Evolutionary conservation across 2,888 invertebrate species (phyloP), one percentile per base, ranked within the genome.

Genomic region (Scrobipalpa costella): DNA sequence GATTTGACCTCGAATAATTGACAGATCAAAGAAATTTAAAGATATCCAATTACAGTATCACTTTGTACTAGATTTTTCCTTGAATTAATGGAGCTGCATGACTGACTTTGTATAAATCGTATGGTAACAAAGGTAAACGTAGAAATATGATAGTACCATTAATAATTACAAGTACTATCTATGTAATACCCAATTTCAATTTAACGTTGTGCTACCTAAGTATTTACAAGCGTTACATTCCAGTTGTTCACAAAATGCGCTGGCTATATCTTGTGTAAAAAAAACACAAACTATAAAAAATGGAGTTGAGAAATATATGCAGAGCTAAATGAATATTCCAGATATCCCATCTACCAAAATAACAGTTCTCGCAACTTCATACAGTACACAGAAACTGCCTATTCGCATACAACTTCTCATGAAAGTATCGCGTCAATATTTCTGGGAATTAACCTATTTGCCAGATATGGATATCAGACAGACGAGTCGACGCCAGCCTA

Each of bases 371-470:
- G 27, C 27, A 27, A 27, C 27, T 27, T 27, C 27, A 27, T 27
- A 27, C 2, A 27, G 2, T 27, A 27, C 27, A 27, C 27, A 3
- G 15, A 21, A 52, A 52, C 21, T 52, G 50, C 50, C 50, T 11
- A 13, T 6, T 52, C 50, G 21, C 21, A 52, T 21, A 52, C 50
- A 52, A 52, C 19, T 13, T 21, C 13, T 21, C 50, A 21, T 52
- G 19, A 3, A 21, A 52, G 13, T 13, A 21, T 13, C 50, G 13
- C 17, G 8, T 8, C 19, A 49, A 27, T 52, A 68, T 55, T 15
- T 7, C 8, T 74, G 69, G 73, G 79, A 81, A 85, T 85, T 83
- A 84, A 81, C 82, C 84, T 85, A 84, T 83, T 87, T 79, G 69
- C 71, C 69, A 69, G 75, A 76, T 80, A 80, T 80, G 77, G 80